Conservation (phyloP, 2,888 invertebrate genomes). For the Parthenolecanium corni region DNA sequence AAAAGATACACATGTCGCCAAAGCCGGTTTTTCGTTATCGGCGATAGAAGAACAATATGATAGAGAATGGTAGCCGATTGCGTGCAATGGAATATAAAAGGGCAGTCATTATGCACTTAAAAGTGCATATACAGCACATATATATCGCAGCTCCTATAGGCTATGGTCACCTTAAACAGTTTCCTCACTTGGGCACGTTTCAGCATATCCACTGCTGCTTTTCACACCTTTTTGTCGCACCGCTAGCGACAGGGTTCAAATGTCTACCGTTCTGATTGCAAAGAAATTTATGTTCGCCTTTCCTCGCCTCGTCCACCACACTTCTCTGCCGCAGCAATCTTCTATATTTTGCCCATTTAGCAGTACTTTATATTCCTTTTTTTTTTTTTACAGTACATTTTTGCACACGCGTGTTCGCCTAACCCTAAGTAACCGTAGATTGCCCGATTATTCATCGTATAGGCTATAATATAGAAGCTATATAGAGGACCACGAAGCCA, state of each 20-base stretch:
- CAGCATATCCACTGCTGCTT: conserved; percentile 5
- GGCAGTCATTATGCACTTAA: conserved; percentile 27
- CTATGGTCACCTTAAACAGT: conserved; percentile 18
- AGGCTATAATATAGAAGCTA: too few species aligned
- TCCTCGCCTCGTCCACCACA: not conserved
- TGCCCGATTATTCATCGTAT: too few species aligned
- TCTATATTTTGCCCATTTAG: too few species aligned
- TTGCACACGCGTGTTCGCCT: too few species aligned
- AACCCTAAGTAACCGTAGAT: too few species aligned
- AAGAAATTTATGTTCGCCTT: conserved; percentile 16
- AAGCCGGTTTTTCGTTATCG: conserved; percentile 25
- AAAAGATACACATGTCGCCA: conserved; percentile 18
- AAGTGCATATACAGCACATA: not conserved
- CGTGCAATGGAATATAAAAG: conserved; percentile 27
- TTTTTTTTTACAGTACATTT: too few species aligned
- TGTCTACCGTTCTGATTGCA: conserved; percentile 22
- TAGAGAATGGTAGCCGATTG: conserved; percentile 28
- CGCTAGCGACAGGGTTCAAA: conserved; percentile 16
- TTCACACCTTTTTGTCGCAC: conserved; percentile 24
- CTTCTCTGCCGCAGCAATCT: conserved; percentile 1
- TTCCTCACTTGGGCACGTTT: conserved; percentile 10
- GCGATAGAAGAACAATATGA: conserved; percentile 25
- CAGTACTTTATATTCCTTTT: too few species aligned
- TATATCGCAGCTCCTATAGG: too few species aligned
- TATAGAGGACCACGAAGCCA: too few species aligned